Percentiles rank a stretch among this genome's conserved stretches.
Evolutionary conservation across 2,888 invertebrate genomes (phyloP).

Genomic region (Sicus ferrugineus): DNA sequence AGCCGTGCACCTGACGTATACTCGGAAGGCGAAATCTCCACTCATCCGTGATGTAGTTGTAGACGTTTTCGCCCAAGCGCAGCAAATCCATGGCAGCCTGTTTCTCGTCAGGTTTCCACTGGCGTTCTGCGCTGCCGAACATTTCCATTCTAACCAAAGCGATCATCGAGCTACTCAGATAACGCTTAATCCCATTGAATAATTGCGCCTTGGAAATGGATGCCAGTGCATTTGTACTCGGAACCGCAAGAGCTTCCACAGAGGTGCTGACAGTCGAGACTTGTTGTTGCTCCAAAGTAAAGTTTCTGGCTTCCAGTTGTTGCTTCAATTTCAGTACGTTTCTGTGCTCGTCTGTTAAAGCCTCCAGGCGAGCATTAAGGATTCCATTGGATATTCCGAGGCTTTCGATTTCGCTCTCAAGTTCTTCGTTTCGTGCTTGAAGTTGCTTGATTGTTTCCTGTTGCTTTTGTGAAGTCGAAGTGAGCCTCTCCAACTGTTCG

Average conservation of each 20-base stretch:
- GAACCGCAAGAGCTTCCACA: conserved; percentile 21
- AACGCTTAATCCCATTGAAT: conserved; percentile 61
- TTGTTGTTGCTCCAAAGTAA: conserved; percentile 23
- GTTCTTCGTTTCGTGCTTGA: conserved; percentile 14
- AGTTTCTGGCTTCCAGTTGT: conserved; percentile 26
- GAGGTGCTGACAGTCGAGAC: conserved; percentile 42
- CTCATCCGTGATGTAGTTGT: conserved; percentile 59
- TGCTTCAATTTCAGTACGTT: conserved; percentile 1
- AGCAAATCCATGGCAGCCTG: conserved; percentile 55
- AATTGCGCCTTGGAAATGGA: conserved; percentile 54
- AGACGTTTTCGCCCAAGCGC: conserved; percentile 56
- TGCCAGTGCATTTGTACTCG: neutral
- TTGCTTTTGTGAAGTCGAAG: neutral
- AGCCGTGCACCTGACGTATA: conserved; percentile 50
- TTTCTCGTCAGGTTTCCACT: conserved; percentile 61
- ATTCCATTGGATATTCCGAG: neutral
- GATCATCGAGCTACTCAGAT: conserved; percentile 59
- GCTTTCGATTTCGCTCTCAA: conserved; percentile 10
- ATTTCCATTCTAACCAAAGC: conserved; percentile 64
- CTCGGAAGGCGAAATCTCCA: conserved; percentile 62
- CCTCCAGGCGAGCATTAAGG: neutral
- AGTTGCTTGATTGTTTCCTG: conserved; percentile 4
- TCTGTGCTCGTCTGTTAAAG: neutral
- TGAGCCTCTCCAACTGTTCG: neutral
- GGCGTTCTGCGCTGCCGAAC: conserved; percentile 59